Percentiles rank a stretch among this genome's conserved stretches.
Evolutionary conservation across 2,113 vertebrate genomes (phyloP).

Genomic region (Chionodraco myersi): DNA sequence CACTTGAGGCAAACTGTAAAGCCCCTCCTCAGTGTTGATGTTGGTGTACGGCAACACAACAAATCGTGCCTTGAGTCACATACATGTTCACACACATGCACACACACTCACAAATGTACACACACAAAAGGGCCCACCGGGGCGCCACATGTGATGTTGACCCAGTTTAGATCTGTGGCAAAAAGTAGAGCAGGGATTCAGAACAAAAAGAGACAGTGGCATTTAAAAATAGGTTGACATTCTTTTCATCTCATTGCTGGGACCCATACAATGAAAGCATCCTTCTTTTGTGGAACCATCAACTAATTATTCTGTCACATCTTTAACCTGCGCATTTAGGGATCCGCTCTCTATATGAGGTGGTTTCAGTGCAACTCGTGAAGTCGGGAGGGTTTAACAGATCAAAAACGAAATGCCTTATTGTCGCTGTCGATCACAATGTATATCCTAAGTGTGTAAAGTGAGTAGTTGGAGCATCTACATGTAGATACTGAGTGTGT

Average conservation of each 20-base stretch:
- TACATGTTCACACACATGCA: conserved; percentile 36
- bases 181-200: conserved; percentile 81
- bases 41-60: conserved; percentile 24
- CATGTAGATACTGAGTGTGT: not conserved
- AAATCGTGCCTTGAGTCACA: conserved; percentile 37
- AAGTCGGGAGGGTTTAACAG: not conserved
- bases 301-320: conserved; percentile 68
- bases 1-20: conserved; percentile 46
- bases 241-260: conserved; percentile 77
- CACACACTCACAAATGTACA: conserved; percentile 50
- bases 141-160: conserved; percentile 82
- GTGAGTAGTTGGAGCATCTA: not conserved
- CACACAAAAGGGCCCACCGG: conserved; percentile 73
- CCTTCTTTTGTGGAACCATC: conserved; percentile 66
- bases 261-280: conserved; percentile 67
- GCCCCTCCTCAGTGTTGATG: conserved; percentile 36
- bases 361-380: conserved; percentile 18
- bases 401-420: not conserved
- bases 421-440: not conserved
- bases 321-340: conserved; percentile 40
- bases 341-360: not conserved
- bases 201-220: conserved; percentile 82
- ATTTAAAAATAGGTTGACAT: conserved; percentile 85
- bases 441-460: not conserved
- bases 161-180: conserved; percentile 84